These are phyloP conservation scores for Hylaea fasciaria DNA, from an alignment of 2,888 invertebrate species.

Conservation along the genomic window DNA sequence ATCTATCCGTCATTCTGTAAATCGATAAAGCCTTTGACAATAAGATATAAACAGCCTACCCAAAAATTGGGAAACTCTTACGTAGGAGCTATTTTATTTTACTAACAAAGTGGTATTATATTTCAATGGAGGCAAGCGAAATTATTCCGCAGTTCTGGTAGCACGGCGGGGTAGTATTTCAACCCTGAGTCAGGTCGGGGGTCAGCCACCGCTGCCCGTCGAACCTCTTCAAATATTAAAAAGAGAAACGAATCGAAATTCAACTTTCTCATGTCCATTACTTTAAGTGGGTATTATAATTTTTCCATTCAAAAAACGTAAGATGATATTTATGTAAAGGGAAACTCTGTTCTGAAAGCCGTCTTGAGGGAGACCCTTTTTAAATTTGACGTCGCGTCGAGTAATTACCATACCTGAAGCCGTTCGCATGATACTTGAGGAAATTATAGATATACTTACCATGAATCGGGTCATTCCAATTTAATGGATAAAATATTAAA, in stretches of 20 bases:
- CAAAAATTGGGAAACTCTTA: background rate
- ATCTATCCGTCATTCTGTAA: too few species aligned
- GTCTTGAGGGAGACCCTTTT: constrained; percentile 10
- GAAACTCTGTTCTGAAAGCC: constrained; percentile 20
- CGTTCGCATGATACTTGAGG: background rate
- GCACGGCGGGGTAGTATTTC: constrained; percentile 39
- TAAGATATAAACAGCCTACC: too few species aligned
- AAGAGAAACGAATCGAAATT: constrained; percentile 65
- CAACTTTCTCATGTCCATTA: constrained; percentile 53
- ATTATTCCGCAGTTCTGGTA: constrained; percentile 28
- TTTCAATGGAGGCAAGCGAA: constrained; percentile 26
- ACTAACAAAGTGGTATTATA: constrained; percentile 25
- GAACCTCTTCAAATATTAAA: constrained; percentile 73
- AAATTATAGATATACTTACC: background rate
- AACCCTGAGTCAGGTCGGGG: constrained; percentile 57
- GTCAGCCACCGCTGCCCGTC: constrained; percentile 64
- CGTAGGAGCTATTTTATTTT: constrained; percentile 13
- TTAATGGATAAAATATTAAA: background rate
- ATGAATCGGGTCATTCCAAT: background rate
- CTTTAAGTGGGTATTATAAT: constrained; percentile 35
- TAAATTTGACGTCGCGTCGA: constrained; percentile 8
- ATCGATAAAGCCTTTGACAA: too few species aligned
- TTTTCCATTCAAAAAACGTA: constrained; percentile 25
- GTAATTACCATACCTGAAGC: constrained; percentile 12
- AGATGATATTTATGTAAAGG: constrained; percentile 16